phyloP scores from a whole-genome alignment of 2,888 invertebrate genomes.

The Meliscaeva auricollis region DNA sequence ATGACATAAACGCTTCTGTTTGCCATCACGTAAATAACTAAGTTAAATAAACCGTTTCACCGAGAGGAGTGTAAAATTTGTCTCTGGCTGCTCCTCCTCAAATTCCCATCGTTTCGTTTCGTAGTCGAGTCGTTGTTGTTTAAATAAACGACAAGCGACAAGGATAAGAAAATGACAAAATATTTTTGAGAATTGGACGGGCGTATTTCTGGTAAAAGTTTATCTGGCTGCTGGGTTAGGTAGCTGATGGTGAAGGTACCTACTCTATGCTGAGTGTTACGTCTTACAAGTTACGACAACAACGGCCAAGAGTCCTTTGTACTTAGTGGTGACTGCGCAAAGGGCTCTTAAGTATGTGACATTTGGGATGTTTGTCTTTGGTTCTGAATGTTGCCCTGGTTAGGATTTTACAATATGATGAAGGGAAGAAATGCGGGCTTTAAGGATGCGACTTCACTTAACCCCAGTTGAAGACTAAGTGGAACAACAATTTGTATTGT shows the following conservation, averaged over 20 bases:
- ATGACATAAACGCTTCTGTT: conserved; percentile 74
- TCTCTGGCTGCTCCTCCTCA: conserved; percentile 1
- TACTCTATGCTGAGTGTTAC: conserved; percentile 26
- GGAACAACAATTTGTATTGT: conserved; percentile 71
- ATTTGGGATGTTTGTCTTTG: conserved; percentile 68
- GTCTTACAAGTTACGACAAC: conserved; percentile 52
- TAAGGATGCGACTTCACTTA: conserved; percentile 47
- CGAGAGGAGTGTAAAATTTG: conserved; percentile 55
- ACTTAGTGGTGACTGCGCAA: conserved; percentile 68
- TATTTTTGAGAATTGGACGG: conserved; percentile 48
- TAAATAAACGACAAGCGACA: conserved; percentile 33
- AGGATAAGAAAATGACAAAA: conserved; percentile 33
- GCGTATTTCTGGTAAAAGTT: conserved; percentile 28
- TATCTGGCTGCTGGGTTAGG: neutral
- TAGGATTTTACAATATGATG: neutral
- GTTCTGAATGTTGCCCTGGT: conserved; percentile 49
- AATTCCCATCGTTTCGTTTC: neutral
- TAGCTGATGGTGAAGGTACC: neutral
- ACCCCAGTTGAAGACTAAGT: conserved; percentile 54
- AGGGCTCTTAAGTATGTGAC: conserved; percentile 66
- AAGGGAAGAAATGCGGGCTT: neutral
- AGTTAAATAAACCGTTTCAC: conserved; percentile 72
- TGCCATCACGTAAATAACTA: conserved; percentile 72
- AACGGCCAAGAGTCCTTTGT: conserved; percentile 58
- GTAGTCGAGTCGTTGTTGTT: neutral